These are phyloP conservation scores for Nasonia vitripennis DNA, from an alignment of 1,140 invertebrate species.

Conservation along the genomic window DNA sequence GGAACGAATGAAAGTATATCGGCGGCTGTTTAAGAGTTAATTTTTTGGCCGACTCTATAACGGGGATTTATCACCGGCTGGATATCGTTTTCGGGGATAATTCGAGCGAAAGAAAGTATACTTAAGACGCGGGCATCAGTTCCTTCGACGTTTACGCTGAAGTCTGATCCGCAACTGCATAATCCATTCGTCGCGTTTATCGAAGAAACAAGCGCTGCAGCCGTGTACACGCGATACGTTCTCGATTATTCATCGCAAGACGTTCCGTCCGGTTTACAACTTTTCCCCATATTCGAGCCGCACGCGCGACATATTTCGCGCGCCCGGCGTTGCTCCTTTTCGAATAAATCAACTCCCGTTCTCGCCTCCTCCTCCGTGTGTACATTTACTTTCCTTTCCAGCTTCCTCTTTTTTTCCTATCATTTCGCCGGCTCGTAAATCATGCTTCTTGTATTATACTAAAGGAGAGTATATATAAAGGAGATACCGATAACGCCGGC, in stretches of 20 bases:
- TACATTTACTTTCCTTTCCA: not conserved
- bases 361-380: not conserved
- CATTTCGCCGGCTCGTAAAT: not conserved
- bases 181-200: not conserved
- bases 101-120: too few species aligned
- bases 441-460: not conserved
- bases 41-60: not conserved
- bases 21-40: not conserved
- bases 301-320: constrained; percentile 13
- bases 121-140: too few species aligned
- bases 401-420: not conserved
- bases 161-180: not conserved
- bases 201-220: not conserved
- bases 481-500: not conserved
- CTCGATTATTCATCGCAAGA: constrained; percentile 21
- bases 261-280: constrained; percentile 14
- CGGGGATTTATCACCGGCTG: not conserved
- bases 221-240: not conserved
- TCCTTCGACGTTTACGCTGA: too few species aligned
- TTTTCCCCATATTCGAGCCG: not conserved
- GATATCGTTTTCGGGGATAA: too few species aligned
- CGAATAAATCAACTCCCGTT: constrained; percentile 29
- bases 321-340: not conserved
- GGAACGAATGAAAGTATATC: not conserved
- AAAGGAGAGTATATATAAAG: not conserved